Base-by-base conservation (phyloP, 2,888 invertebrate species). In the Kuschelorhynchus macadamiae region DNA sequence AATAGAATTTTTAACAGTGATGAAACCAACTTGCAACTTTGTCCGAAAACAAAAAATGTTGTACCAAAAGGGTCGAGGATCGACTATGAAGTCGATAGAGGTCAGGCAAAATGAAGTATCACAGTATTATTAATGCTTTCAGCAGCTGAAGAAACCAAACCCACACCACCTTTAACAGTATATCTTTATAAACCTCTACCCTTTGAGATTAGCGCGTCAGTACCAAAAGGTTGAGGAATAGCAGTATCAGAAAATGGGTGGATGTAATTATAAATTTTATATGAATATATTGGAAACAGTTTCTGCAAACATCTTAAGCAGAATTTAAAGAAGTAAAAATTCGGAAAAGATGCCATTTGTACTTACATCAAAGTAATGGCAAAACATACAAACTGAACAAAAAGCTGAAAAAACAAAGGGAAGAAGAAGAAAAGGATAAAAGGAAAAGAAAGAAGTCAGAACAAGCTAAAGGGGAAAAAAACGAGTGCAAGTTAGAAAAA, bases 1-100 rank as follows among this genome's bases (percentile, higher is more conserved):
- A 63, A 20, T n/a, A 52, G 76, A 52, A 72, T 80, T 12, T 77
- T 74, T 52, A 79, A 78, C 73, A 75, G 73, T 7, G 77, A 78
- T 67, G 76, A 80, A 71, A 77, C 76, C 12, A 67, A 67, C 61
- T 79, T 79, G 56, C 33, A 63, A 16, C 49, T 77, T 12, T 78
- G 74, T 56, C 73, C 77, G 18, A 77, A 78, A 66, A 72, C 63
- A 50, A 71, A 73, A 17, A 71, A 57, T 59, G 76, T 76, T 9
- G 46, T 75, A 44, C 25, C 25, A 25, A 25, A 25, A 25, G 25
- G 25, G 7, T 25, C 4, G 25, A 25, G 7, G 25, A 25, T n/a
- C 25, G 25, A 5, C 25, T 7, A 25, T 25, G 25, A 3, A 25
- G 25, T 3, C 7, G 25, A 25, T 25, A 25, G 25, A 25, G 3